Conservation (phyloP, 2,888 invertebrate species). For the Petrolisthes cinctipes region DNA sequence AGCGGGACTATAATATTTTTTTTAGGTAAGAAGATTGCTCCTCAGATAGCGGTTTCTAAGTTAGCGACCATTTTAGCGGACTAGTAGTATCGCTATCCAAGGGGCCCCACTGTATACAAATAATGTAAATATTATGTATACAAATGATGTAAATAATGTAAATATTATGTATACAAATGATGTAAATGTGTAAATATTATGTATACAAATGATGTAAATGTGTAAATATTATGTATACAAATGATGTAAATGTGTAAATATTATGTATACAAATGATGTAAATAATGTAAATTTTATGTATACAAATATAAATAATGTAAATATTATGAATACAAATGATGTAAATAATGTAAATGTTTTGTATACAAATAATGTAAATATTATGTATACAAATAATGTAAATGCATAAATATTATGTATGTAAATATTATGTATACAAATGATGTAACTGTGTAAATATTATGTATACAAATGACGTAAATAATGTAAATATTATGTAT, state of each 20-base stretch:
- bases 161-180: neutral
- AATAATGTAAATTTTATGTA: neutral
- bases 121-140: too few species aligned
- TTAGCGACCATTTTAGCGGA: too few species aligned
- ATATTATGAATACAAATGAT: neutral
- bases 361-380: neutral
- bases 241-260: neutral
- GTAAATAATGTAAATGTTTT: neutral
- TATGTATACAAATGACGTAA: neutral
- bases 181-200: neutral
- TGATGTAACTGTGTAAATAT: too few species aligned
- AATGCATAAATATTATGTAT: neutral
- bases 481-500: neutral
- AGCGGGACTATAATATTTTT: too few species aligned
- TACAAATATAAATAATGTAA: too few species aligned
- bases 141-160: neutral
- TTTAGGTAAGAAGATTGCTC: too few species aligned
- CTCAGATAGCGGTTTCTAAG: too few species aligned
- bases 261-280: neutral
- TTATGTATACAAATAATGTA: neutral
- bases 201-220: too few species aligned
- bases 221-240: neutral
- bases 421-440: too few species aligned
- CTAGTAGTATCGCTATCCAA: too few species aligned
- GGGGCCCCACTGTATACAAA: too few species aligned